These are phyloP conservation scores for Neodiprion lecontei DNA, from an alignment of 1,140 invertebrate species.

Conservation along the genomic window DNA sequence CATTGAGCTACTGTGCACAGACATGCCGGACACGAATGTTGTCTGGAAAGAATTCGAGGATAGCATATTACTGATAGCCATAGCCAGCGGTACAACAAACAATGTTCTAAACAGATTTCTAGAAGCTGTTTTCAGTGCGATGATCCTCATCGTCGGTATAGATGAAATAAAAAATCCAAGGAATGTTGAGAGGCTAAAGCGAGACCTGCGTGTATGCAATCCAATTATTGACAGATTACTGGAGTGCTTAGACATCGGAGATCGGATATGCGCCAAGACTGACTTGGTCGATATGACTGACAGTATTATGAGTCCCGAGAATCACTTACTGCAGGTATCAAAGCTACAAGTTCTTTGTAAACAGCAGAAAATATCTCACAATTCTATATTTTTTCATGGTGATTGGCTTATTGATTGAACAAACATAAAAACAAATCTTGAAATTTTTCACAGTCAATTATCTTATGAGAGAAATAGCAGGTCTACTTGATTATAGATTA, in stretches of 20 bases:
- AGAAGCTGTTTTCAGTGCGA: slow-evolving; percentile 74
- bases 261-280: slow-evolving; percentile 64
- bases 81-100: slow-evolving; percentile 70
- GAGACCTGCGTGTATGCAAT: slow-evolving; percentile 78
- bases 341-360: slow-evolving; percentile 13
- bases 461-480: slow-evolving; percentile 13
- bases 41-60: slow-evolving; percentile 80
- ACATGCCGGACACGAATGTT: slow-evolving; percentile 73
- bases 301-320: slow-evolving; percentile 73
- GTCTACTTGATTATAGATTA: slow-evolving; percentile 9
- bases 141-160: slow-evolving; percentile 79
- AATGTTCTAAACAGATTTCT: slow-evolving; percentile 70
- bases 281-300: slow-evolving; percentile 71
- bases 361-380: slow-evolving; percentile 4
- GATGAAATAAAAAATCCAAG: slow-evolving; percentile 77
- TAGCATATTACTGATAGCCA: slow-evolving; percentile 70
- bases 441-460: not conserved
- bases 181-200: slow-evolving; percentile 81
- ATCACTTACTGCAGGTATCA: slow-evolving; percentile 74
- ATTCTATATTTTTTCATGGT: slow-evolving; percentile 12
- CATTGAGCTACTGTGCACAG: slow-evolving; percentile 69
- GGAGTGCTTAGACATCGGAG: slow-evolving; percentile 73
- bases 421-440: slow-evolving; percentile 18
- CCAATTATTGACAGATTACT: slow-evolving; percentile 76
- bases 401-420: not conserved